Evolutionary conservation across 2,113 vertebrate genomes (phyloP).

Genomic region (Emydocephalus ijimae): DNA sequence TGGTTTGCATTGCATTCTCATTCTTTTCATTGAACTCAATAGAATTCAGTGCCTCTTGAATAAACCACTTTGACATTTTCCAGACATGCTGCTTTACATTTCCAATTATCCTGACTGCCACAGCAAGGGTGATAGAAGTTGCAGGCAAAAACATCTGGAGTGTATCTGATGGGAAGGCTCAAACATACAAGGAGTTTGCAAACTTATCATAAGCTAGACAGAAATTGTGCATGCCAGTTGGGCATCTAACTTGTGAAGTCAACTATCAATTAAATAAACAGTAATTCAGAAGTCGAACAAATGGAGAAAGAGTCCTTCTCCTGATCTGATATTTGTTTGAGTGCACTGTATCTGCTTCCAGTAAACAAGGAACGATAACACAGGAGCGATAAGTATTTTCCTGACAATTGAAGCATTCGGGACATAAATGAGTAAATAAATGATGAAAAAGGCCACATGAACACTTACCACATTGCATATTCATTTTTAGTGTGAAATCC

Average conservation of each 20-base stretch:
- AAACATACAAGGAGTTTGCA: neutral
- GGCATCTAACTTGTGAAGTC: neutral
- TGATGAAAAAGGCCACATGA: constrained; percentile 41
- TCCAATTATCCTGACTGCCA: neutral
- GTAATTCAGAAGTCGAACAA: neutral
- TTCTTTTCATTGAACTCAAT: neutral
- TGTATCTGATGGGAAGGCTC: neutral
- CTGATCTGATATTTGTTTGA: neutral
- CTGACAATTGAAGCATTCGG: constrained; percentile 1
- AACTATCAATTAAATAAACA: neutral
- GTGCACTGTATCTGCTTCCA: constrained; percentile 34
- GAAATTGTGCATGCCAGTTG: neutral
- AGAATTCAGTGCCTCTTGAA: neutral
- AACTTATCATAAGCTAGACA: neutral
- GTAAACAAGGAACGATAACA: constrained; percentile 64
- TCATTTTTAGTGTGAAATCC: constrained; percentile 70
- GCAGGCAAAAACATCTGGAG: neutral
- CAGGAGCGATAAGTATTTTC: constrained; percentile 34
- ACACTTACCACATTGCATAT: constrained; percentile 63
- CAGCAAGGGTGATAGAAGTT: neutral
- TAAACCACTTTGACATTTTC: neutral
- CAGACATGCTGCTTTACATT: neutral
- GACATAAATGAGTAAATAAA: neutral
- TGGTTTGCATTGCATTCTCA: neutral
- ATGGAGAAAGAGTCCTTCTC: neutral